Percentiles rank a stretch among this genome's conserved stretches.
These are phyloP conservation scores for Idris sp. DNA, from an alignment of 1,140 invertebrate species.

Conservation along the genomic window DNA sequence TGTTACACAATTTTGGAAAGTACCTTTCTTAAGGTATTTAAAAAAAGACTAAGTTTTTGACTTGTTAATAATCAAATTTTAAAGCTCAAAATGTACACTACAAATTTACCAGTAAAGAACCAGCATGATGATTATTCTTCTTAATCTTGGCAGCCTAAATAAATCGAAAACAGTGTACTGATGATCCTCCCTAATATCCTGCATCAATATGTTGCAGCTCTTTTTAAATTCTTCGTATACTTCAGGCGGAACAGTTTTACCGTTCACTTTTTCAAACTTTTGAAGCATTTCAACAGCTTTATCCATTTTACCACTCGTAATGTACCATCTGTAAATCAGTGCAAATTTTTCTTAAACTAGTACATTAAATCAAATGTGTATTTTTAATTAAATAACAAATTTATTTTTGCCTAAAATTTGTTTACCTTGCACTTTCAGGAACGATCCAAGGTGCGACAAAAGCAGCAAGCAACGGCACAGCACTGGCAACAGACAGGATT, in stretches of 20 bases:
- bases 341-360: no score
- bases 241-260: conserved; percentile 83
- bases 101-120: conserved; percentile 86
- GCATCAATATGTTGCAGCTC: conserved; percentile 81
- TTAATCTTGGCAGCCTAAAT: conserved; percentile 85
- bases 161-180: conserved; percentile 88
- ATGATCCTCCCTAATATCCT: conserved; percentile 82
- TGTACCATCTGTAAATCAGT: conserved; percentile 81
- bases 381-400: conserved; percentile 8
- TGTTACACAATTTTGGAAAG: no score
- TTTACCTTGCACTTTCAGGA: conserved; percentile 90
- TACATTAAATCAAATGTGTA: neutral
- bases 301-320: conserved; percentile 87
- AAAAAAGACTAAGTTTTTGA: no score
- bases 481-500: conserved; percentile 85
- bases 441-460: conserved; percentile 86
- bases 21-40: no score
- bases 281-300: conserved; percentile 88
- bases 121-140: conserved; percentile 85
- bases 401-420: no score
- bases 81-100: no score
- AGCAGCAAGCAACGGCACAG: conserved; percentile 84
- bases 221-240: conserved; percentile 87
- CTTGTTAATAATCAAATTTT: no score
- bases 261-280: conserved; percentile 89